These are phyloP conservation scores for Zootoca vivipara DNA, from an alignment of 2,113 vertebrate genomes.

Conservation along the genomic window DNA sequence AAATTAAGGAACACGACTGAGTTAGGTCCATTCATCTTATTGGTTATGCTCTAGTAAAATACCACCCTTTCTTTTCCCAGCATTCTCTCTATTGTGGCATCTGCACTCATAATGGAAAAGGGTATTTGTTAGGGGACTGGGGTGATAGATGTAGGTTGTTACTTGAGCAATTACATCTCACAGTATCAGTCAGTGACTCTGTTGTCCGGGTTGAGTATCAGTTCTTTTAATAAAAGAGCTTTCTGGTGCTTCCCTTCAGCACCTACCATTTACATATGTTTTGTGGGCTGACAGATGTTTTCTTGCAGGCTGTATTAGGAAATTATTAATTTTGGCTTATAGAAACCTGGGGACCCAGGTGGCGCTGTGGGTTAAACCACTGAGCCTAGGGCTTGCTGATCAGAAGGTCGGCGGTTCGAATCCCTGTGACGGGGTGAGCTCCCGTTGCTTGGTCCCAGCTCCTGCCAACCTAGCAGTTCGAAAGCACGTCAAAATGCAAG, in stretches of 20 bases:
- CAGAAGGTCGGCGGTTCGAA: too few relatives aligned
- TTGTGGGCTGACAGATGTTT: neutral
- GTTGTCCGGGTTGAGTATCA: neutral
- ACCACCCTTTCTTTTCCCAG: neutral
- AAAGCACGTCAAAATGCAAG: too few relatives aligned
- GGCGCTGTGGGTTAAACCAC: too few relatives aligned
- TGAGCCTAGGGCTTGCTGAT: too few relatives aligned
- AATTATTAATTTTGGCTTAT: neutral
- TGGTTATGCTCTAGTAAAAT: too few relatives aligned
- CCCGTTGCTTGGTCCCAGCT: too few relatives aligned
- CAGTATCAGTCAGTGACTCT: too few relatives aligned
- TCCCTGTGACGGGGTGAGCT: too few relatives aligned
- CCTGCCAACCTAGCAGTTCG: too few relatives aligned
- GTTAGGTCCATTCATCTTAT: too few relatives aligned
- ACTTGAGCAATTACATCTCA: neutral
- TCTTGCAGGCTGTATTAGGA: neutral
- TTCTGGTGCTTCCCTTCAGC: neutral
- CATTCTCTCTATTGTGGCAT: neutral
- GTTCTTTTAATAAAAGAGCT: neutral
- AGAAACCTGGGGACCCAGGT: too few relatives aligned
- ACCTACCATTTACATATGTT: neutral
- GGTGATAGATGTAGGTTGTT: neutral
- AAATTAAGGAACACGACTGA: too few relatives aligned
- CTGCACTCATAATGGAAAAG: neutral
- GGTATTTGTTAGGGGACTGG: neutral